Percentiles rank a stretch among this genome's conserved stretches.
phyloP scores from a whole-genome alignment of 1,140 invertebrate species.

The Drosophila quadrilineata region DNA sequence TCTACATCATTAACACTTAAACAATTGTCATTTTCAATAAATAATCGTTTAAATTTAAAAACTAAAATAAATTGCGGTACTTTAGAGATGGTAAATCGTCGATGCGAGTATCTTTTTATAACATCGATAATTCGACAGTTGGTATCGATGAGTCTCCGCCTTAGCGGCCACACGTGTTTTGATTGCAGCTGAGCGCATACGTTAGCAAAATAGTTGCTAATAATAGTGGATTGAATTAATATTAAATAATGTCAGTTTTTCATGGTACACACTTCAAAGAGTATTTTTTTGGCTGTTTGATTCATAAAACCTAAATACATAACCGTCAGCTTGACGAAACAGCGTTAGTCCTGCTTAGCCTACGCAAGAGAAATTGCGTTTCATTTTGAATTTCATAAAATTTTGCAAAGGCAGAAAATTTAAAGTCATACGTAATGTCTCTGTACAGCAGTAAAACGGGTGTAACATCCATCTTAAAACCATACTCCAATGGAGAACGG shows the following conservation, averaged over 20 bases:
- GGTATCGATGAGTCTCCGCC: no score
- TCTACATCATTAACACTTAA: no score
- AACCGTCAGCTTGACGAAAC: no score
- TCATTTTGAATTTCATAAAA: conserved; percentile 25
- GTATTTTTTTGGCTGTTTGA: conserved; percentile 12
- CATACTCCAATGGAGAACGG: conserved; percentile 52
- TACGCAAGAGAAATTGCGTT: conserved; percentile 22
- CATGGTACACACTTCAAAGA: conserved; percentile 4
- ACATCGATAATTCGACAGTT: no score
- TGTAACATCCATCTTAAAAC: conserved; percentile 65
- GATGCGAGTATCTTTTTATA: no score
- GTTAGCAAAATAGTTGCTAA: conserved; percentile 7
- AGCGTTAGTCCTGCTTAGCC: no score
- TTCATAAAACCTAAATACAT: conserved; percentile 27
- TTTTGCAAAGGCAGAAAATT: neutral
- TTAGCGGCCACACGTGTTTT: conserved; percentile 52
- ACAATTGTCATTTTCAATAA: no score
- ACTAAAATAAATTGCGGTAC: no score
- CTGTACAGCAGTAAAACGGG: conserved; percentile 62
- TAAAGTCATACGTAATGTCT: conserved; percentile 47
- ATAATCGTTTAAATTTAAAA: no score
- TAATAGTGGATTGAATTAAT: conserved; percentile 10
- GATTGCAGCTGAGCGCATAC: conserved; percentile 13
- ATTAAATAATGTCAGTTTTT: conserved; percentile 39
- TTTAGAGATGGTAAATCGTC: no score